Evolutionary conservation across 2,113 vertebrate genomes (phyloP), one percentile per base, ranked within the genome.

Genomic region (Phocoena sinus): DNA sequence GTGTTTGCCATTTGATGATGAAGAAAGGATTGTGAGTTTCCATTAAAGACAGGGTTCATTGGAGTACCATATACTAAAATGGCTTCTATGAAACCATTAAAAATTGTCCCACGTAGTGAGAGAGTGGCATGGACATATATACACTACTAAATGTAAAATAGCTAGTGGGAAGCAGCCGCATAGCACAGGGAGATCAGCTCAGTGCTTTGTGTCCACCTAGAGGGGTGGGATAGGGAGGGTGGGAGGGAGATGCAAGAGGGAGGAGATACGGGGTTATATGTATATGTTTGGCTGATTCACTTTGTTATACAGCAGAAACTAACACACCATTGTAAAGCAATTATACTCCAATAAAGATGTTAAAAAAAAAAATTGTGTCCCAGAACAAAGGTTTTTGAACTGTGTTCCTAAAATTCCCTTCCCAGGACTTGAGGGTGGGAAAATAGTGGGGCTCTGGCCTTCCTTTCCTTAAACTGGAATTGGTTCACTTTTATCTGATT

Each of bases 21-120:
- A 89, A 82, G 41, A 87, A 83, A 97, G 28, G 53, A 79, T 65
- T 95, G 77, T 91, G 71, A 85, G 17, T 93, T 73, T 86, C 67
- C 73, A 82, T 77, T 94, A 95, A 96, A 82, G 68, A 91, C 63
- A 94, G 26, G 15, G 20, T 74, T 94, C 38, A 73, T 33, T 85
- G 73, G 81, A 36, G 33, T 53, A 85, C n/a, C 38, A 86, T 13
- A n/a, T 33, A 26, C 5, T 88, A 44, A 81, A 91, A 83, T 36
- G 50, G 28, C 77, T 97, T 94, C 83, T 91, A 10, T 77, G 68
- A 96, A 94, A 56, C 90, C 79, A 89, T 82, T 97, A 86, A 96
- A 96, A 81, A 92, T 23, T 62, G 58, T 82, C 11, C 26, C n/a
- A 71, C 14, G 4, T 15, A 53, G 50, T 53, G 53, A 17, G 53